A percentile compares a stretch with the other conserved stretches of the same genome.
Conservation (phyloP, 2,888 invertebrate genomes). For the Acrobasis suavella region DNA sequence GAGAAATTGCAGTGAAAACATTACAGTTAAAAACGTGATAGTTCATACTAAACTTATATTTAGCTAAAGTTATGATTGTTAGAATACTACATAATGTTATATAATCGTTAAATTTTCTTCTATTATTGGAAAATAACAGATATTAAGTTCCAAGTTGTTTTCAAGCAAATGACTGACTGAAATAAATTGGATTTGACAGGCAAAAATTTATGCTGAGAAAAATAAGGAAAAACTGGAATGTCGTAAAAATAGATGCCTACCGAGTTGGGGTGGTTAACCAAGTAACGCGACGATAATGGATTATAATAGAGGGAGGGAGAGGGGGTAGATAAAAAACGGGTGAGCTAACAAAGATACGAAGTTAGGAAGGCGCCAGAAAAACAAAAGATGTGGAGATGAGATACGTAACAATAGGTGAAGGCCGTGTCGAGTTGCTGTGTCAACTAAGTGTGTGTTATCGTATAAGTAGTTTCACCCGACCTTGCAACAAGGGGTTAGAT, state of each 20-base stretch:
- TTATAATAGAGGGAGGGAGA: background rate
- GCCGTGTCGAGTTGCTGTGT: background rate
- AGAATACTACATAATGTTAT: too few species aligned
- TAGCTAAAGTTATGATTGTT: too few species aligned
- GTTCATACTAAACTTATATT: too few species aligned
- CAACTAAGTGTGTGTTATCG: background rate
- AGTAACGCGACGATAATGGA: conserved; percentile 18
- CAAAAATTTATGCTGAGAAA: background rate
- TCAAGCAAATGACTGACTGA: background rate
- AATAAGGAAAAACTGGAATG: conserved; percentile 2
- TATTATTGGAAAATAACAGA: too few species aligned
- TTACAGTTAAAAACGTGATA: too few species aligned
- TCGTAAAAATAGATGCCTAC: conserved; percentile 8
- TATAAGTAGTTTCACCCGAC: too few species aligned
- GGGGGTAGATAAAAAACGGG: conserved; percentile 13
- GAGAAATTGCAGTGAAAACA: too few species aligned
- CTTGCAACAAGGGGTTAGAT: too few species aligned
- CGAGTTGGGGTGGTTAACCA: conserved; percentile 12
- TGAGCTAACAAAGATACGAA: conserved; percentile 15
- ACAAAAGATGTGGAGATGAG: conserved; percentile 10
- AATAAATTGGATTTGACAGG: background rate
- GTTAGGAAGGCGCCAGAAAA: conserved; percentile 4
- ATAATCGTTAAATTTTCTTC: too few species aligned
- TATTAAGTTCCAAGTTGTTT: background rate
- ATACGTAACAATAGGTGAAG: conserved; percentile 10